Conservation (phyloP, 2,888 invertebrate genomes). For the Xylocampa areola region DNA sequence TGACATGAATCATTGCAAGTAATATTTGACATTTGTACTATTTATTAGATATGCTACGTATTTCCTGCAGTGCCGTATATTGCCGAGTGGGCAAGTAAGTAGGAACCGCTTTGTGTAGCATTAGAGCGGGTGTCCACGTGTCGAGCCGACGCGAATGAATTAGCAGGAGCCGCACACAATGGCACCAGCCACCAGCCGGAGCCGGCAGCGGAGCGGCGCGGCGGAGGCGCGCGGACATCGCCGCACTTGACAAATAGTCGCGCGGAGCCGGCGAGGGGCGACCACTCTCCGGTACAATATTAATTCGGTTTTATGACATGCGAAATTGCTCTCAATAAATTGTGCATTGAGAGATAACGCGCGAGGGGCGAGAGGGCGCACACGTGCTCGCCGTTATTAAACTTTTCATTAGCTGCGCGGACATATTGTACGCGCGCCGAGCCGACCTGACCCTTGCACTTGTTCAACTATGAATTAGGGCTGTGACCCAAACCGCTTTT, state of each 20-base stretch:
- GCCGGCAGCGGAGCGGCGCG: background rate
- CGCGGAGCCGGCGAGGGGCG: constrained; percentile 7
- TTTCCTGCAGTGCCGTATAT: constrained; percentile 34
- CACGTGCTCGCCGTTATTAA: constrained; percentile 86
- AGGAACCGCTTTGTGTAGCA: constrained; percentile 19
- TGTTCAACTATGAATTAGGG: constrained; percentile 62
- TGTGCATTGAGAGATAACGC: constrained; percentile 74
- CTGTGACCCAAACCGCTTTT: constrained; percentile 45
- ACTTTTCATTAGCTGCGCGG: constrained; percentile 81
- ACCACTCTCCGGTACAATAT: constrained; percentile 62
- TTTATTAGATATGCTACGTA: constrained; percentile 21
- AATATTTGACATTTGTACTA: constrained; percentile 17
- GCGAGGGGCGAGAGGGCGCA: constrained; percentile 48
- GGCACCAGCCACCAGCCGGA: constrained; percentile 37
- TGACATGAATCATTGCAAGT: constrained; percentile 9
- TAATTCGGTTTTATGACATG: constrained; percentile 89
- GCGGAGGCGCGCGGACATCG: constrained; percentile 8
- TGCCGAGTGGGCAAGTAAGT: too few species aligned
- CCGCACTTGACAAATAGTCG: constrained; percentile 43
- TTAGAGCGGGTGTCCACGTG: constrained; percentile 37
- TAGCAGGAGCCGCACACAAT: constrained; percentile 40
- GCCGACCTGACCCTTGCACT: constrained; percentile 68
- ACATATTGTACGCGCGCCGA: constrained; percentile 51
- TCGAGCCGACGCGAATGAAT: constrained; percentile 41
- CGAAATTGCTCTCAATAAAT: constrained; percentile 88